Evolutionary conservation across 1,140 invertebrate genomes (phyloP).

Genomic region (Venturia canescens): DNA sequence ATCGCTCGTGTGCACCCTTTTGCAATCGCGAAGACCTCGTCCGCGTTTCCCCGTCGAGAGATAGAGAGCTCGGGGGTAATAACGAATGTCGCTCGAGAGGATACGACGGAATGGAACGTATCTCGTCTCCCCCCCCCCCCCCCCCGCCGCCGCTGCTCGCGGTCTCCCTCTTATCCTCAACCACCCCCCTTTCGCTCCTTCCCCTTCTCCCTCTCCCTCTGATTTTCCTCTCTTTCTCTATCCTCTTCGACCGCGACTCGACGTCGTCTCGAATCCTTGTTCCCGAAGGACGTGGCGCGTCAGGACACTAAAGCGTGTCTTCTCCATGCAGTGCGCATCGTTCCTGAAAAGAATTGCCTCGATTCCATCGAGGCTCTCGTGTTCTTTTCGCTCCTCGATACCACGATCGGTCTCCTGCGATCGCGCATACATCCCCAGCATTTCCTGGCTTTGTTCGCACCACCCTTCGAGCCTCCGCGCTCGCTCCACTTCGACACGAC

Average conservation of each 20-base stretch:
- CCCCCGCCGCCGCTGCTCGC: no score
- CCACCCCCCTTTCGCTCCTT: neutral
- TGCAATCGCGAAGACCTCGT: conserved; percentile 23
- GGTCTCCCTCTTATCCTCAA: conserved; percentile 26
- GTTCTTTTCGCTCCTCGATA: conserved; percentile 11
- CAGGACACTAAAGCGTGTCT: conserved; percentile 45
- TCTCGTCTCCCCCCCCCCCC: neutral
- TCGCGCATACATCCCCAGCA: neutral
- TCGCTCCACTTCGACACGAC: neutral
- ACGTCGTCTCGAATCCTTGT: conserved; percentile 42
- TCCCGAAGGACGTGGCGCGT: conserved; percentile 46
- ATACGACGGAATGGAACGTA: conserved; percentile 43
- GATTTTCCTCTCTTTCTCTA: conserved; percentile 10
- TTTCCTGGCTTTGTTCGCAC: neutral
- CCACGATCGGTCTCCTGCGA: conserved; percentile 5
- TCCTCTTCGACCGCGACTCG: conserved; percentile 51
- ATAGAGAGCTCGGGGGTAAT: conserved; percentile 40
- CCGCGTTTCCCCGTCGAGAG: conserved; percentile 4
- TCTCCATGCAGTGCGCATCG: conserved; percentile 19
- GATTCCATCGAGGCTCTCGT: conserved; percentile 14
- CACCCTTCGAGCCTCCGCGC: neutral
- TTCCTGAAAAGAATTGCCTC: conserved; percentile 21
- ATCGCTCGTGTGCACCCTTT: neutral
- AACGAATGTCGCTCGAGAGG: conserved; percentile 41
- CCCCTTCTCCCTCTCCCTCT: conserved; percentile 1